phyloP scores from a whole-genome alignment of 2,888 invertebrate species.

The Diarsia mendica region DNA sequence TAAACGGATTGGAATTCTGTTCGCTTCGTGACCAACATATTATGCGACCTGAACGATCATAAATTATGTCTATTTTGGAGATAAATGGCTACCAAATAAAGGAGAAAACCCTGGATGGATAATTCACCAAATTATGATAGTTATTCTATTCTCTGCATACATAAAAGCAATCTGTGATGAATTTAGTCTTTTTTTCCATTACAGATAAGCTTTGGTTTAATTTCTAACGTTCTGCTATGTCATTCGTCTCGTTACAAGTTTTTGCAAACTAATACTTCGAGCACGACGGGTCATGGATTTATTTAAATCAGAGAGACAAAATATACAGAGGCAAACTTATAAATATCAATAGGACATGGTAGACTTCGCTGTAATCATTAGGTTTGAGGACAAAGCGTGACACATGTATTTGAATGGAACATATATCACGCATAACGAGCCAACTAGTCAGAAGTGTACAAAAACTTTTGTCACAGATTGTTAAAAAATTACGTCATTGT shows the following conservation, averaged over 20 bases:
- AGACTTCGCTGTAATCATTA: background rate
- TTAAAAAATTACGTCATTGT: background rate
- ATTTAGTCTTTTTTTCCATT: background rate
- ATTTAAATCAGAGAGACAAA: slow-evolving; percentile 10
- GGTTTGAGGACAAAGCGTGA: background rate
- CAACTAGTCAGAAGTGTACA: background rate
- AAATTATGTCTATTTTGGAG: slow-evolving; percentile 38
- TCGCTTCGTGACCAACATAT: slow-evolving; percentile 54
- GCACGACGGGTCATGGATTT: background rate
- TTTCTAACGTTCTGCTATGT: background rate
- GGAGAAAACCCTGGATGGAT: background rate
- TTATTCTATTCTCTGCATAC: background rate
- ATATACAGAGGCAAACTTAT: background rate
- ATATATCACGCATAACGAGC: background rate
- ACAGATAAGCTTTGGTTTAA: background rate
- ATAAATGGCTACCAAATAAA: slow-evolving; percentile 6
- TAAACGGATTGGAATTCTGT: slow-evolving; percentile 44
- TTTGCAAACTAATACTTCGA: background rate
- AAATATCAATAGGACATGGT: slow-evolving; percentile 3
- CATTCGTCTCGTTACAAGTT: background rate
- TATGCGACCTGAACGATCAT: slow-evolving; percentile 37
- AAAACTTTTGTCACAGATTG: background rate
- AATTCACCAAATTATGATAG: background rate
- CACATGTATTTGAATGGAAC: background rate
- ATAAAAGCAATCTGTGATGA: background rate